These are phyloP conservation scores for Tretioscincus oriximinensis DNA, from an alignment of 2,113 vertebrate genomes.

Conservation along the genomic window DNA sequence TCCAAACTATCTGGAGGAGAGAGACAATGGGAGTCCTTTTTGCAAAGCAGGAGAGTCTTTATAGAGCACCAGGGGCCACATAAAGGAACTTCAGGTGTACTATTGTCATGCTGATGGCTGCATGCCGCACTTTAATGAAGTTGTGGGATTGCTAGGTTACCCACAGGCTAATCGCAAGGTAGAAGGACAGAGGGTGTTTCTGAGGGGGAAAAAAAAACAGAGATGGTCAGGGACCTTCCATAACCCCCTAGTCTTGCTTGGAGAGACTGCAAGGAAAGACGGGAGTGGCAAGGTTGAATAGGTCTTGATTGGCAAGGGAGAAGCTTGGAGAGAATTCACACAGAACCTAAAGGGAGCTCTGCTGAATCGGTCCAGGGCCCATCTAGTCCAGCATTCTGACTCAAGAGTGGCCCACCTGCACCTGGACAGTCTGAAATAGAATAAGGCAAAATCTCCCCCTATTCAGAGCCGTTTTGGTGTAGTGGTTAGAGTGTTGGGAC, in stretches of 20 bases:
- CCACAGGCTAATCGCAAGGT: background rate
- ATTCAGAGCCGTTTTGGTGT: too few relatives aligned
- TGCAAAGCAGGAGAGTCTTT: constrained; percentile 3
- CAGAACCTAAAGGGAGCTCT: too few relatives aligned
- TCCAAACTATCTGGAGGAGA: background rate
- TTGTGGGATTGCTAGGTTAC: constrained; percentile 34
- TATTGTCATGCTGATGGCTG: constrained; percentile 19
- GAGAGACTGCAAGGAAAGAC: background rate
- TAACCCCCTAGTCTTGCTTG: background rate
- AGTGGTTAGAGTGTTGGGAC: too few relatives aligned
- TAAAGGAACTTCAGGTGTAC: constrained; percentile 24
- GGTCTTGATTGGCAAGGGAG: background rate
- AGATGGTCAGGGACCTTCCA: background rate
- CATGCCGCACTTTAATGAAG: constrained; percentile 36
- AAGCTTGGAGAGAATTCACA: background rate
- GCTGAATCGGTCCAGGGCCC: too few relatives aligned
- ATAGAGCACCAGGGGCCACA: background rate
- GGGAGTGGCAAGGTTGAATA: background rate
- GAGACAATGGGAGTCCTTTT: constrained; percentile 4
- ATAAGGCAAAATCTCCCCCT: too few relatives aligned
- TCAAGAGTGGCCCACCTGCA: too few relatives aligned
- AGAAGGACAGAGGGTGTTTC: background rate
- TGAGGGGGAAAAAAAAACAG: too few relatives aligned
- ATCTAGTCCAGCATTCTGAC: too few relatives aligned
- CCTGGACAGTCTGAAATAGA: too few relatives aligned